These are phyloP conservation scores for Platysteira castanea DNA, from an alignment of 2,113 vertebrate species.

Conservation along the genomic window DNA sequence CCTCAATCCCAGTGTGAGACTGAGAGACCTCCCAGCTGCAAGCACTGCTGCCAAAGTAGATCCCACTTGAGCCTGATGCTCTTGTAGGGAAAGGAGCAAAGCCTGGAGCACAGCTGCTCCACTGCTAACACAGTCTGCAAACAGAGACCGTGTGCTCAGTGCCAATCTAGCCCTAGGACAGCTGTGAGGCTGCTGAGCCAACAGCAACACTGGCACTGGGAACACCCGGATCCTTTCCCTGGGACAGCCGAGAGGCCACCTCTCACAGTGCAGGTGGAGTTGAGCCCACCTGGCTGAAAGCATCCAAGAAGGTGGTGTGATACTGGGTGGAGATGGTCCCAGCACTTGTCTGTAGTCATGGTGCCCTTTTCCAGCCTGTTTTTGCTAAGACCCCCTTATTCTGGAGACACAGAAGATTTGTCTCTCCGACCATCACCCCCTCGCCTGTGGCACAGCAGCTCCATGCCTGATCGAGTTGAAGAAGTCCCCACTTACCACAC, in stretches of 20 bases:
- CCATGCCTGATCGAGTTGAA: neutral
- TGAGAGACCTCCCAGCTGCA: neutral
- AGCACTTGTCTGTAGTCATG: neutral
- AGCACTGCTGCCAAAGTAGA: conserved; percentile 13
- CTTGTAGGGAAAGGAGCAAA: neutral
- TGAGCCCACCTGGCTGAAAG: neutral
- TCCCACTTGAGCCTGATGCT: conserved; percentile 18
- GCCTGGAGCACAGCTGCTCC: conserved; percentile 24
- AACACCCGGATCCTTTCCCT: neutral
- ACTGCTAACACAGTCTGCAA: neutral
- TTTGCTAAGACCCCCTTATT: neutral
- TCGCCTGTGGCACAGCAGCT: neutral
- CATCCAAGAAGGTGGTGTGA: neutral
- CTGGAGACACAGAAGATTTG: neutral
- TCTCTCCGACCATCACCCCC: neutral
- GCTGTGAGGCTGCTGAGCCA: neutral
- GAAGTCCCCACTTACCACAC: neutral
- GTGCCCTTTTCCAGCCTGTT: neutral
- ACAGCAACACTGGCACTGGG: neutral
- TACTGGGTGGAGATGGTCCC: neutral
- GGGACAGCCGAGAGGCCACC: neutral
- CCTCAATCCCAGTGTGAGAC: neutral
- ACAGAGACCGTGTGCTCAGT: neutral
- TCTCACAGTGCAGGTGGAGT: neutral
- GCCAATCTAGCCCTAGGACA: neutral